A percentile compares a stretch with the other conserved stretches of the same genome.
Evolutionary conservation across 1,140 invertebrate species (phyloP).

Genomic region (Thaumetopoea pityocampa): DNA sequence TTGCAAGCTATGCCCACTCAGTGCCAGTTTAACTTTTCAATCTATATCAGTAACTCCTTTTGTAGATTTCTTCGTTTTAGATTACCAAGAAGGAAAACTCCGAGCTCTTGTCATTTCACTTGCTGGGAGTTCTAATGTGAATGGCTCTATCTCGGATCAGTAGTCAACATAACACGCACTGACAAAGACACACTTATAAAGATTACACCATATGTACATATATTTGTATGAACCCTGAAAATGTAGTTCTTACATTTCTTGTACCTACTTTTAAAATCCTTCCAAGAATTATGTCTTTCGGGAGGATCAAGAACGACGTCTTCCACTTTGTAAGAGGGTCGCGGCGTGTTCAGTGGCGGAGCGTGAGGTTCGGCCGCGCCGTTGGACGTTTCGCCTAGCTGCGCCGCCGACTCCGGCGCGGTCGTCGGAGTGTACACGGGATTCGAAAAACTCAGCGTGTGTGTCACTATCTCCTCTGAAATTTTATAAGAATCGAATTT

Average conservation of each 20-base stretch:
- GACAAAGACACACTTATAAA: too few species aligned
- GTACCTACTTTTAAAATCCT: constrained; percentile 81
- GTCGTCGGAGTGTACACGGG: constrained; percentile 85
- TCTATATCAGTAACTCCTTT: too few species aligned
- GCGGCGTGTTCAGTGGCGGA: constrained; percentile 39
- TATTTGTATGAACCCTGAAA: neutral
- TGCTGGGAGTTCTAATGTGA: too few species aligned
- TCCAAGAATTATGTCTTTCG: constrained; percentile 76
- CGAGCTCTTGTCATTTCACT: too few species aligned
- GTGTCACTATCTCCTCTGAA: constrained; percentile 72
- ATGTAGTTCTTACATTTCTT: too few species aligned
- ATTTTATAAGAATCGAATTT: constrained; percentile 19
- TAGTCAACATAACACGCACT: too few species aligned
- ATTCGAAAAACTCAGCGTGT: constrained; percentile 84
- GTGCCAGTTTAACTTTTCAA: too few species aligned
- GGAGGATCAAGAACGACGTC: constrained; percentile 84
- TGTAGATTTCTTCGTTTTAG: too few species aligned
- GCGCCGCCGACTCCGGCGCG: constrained; percentile 47
- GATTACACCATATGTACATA: neutral
- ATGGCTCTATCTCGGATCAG: too few species aligned
- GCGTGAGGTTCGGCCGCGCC: constrained; percentile 40
- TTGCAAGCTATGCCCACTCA: too few species aligned
- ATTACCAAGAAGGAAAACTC: too few species aligned
- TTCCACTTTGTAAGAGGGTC: constrained; percentile 85
- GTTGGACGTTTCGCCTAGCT: constrained; percentile 29